Evolutionary conservation across 2,888 invertebrate species (phyloP).

Genomic region (Stenoptilia bipunctidactyla): DNA sequence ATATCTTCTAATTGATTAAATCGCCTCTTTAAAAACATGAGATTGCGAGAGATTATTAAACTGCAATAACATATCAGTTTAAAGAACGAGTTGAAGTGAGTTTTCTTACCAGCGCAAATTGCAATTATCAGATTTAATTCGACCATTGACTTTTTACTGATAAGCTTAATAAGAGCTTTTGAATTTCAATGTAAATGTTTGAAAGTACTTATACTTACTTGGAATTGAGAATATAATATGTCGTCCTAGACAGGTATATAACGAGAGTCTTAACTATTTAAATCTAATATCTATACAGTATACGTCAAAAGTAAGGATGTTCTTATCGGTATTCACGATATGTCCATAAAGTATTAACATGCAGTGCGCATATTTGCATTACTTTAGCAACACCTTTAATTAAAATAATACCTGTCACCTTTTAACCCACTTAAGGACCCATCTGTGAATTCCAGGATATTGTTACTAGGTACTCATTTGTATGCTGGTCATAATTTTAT

Average conservation of each 20-base stretch:
- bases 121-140: too few relatives aligned
- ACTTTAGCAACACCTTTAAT: slow-evolving; percentile 44
- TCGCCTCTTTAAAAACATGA: neutral
- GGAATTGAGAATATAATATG: too few relatives aligned
- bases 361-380: slow-evolving; percentile 30
- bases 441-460: slow-evolving; percentile 52
- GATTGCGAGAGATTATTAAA: neutral
- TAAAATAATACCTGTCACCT: slow-evolving; percentile 61
- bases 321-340: neutral
- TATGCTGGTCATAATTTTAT: slow-evolving; percentile 37
- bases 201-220: too few relatives aligned
- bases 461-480: slow-evolving; percentile 30
- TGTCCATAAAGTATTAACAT: neutral
- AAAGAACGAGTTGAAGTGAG: too few relatives aligned
- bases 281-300: too few relatives aligned
- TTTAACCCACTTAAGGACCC: slow-evolving; percentile 58
- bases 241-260: too few relatives aligned
- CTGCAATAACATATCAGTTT: neutral
- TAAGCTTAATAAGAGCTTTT: too few relatives aligned
- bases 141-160: too few relatives aligned
- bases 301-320: neutral
- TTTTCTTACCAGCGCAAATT: too few relatives aligned
- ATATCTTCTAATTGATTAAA: neutral
- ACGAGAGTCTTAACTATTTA: too few relatives aligned
- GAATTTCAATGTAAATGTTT: too few relatives aligned